Evolutionary conservation across 1,140 invertebrate species (phyloP).

Genomic region (Drosophila murphyi): DNA sequence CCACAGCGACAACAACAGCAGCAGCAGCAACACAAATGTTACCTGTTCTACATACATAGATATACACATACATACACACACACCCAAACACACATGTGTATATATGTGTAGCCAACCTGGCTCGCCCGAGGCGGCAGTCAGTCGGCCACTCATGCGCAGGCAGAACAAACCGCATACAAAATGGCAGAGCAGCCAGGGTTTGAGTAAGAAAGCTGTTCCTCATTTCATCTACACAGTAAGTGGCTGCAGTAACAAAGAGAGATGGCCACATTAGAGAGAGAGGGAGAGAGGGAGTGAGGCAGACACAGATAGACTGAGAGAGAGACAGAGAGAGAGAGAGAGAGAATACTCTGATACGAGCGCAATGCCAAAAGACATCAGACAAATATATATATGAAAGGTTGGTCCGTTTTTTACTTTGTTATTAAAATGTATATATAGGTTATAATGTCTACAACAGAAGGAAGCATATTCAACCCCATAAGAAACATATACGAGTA

Average conservation of each 20-base stretch:
- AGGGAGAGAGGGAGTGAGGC: too few relatives aligned
- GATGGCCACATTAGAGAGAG: too few relatives aligned
- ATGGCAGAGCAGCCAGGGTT: neutral
- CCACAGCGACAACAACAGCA: conserved; percentile 26
- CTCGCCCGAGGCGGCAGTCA: conserved; percentile 26
- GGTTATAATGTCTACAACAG: too few relatives aligned
- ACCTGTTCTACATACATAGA: conserved; percentile 36
- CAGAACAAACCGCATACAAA: conserved; percentile 33
- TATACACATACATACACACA: neutral
- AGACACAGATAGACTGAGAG: neutral
- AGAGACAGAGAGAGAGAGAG: neutral
- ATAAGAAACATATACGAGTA: too few relatives aligned
- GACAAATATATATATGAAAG: too few relatives aligned
- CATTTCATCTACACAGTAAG: too few relatives aligned
- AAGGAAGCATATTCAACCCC: too few relatives aligned
- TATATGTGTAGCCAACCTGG: conserved; percentile 6
- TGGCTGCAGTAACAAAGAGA: too few relatives aligned
- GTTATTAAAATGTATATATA: too few relatives aligned
- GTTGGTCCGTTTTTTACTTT: too few relatives aligned
- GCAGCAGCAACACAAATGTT: conserved; percentile 21
- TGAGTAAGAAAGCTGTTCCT: too few relatives aligned
- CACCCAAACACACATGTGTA: neutral
- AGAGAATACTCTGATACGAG: neutral
- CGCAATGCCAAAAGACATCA: too few relatives aligned
- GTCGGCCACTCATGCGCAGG: conserved; percentile 51